These are phyloP conservation scores for Perithous albicinctus DNA, from an alignment of 2,888 invertebrate genomes.

Conservation along the genomic window DNA sequence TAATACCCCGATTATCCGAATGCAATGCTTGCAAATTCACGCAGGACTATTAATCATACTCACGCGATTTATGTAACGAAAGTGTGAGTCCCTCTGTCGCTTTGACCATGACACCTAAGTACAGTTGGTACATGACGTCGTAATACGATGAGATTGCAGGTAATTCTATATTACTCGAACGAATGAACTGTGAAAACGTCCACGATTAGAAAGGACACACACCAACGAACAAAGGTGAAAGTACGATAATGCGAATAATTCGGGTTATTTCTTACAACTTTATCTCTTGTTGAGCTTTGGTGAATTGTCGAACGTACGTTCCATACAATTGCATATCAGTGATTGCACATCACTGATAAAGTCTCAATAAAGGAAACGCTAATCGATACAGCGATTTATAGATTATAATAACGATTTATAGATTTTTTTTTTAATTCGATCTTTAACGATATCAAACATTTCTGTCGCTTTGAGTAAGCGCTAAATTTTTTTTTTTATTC, in stretches of 20 bases:
- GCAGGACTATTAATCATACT: background rate
- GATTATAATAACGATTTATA: too few species aligned
- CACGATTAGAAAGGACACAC: background rate
- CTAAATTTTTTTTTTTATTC: too few species aligned
- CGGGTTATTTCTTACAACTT: background rate
- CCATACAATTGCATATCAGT: too few species aligned
- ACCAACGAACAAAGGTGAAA: constrained; percentile 20
- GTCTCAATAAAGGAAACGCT: too few species aligned
- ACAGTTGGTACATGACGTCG: constrained; percentile 14
- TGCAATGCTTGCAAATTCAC: background rate
- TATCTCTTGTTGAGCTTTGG: too few species aligned
- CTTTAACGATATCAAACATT: too few species aligned
- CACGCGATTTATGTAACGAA: constrained; percentile 28
- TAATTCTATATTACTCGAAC: constrained; percentile 22
- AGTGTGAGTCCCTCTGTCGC: constrained; percentile 13
- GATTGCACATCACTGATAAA: too few species aligned
- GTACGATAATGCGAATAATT: constrained; percentile 27
- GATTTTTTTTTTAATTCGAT: too few species aligned
- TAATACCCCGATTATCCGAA: background rate
- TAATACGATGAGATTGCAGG: constrained; percentile 55
- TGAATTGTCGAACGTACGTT: background rate
- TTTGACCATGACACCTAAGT: constrained; percentile 39
- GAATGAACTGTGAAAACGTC: background rate
- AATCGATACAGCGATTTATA: too few species aligned
- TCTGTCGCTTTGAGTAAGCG: too few species aligned